Base-by-base conservation (phyloP, 1,140 invertebrate species). In the Calliopsis andreniformis region DNA sequence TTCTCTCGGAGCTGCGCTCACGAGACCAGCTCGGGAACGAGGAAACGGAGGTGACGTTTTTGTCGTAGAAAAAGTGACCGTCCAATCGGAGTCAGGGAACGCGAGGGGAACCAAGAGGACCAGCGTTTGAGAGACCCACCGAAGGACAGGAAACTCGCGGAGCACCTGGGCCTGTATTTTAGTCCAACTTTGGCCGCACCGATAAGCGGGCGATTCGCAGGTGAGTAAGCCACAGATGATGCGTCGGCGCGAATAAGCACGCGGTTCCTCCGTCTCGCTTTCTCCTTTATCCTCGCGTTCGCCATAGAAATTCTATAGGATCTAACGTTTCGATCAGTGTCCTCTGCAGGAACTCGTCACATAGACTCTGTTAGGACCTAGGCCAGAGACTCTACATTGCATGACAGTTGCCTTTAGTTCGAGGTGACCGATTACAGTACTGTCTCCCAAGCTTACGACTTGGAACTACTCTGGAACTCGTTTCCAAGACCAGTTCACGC, bases 41-140 rank as follows among this genome's bases (percentile, higher is more conserved):
- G 28, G 28, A 77, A 70, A 56, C 73, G 76, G 43, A 84, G 78
- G 78, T 83, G 83, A 84, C 80, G 80, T 83, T 83, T 64, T 68
- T 35, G 49, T 23, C 43, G 14, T 30, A 28, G 23, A 64, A 12
- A 58, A 25, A 78, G 42, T 43, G 49, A 32, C 10, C 51, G 61
- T 45, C 30, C 0, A 2, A 53, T 2, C 0, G 23, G 1, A 45
- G n/a, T 2, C 2, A 28, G 49, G 53, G 30, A 2, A 12, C 39
- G 30, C 18, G 10, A 23, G 35, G 23, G 39, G 10, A 45, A n/a
- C 2, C 64, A 18, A 30, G 45, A 20, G 6, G 14, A 3, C 30
- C 42, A 5, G 66, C 42, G 35, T 42, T 14, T 39, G 47, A 32
- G 7, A 53, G 8, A 53, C 16, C 53, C 0, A 49, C 47, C 3